These are phyloP conservation scores for Nothocercus julius DNA, from an alignment of 2,113 vertebrate species.

Conservation along the genomic window DNA sequence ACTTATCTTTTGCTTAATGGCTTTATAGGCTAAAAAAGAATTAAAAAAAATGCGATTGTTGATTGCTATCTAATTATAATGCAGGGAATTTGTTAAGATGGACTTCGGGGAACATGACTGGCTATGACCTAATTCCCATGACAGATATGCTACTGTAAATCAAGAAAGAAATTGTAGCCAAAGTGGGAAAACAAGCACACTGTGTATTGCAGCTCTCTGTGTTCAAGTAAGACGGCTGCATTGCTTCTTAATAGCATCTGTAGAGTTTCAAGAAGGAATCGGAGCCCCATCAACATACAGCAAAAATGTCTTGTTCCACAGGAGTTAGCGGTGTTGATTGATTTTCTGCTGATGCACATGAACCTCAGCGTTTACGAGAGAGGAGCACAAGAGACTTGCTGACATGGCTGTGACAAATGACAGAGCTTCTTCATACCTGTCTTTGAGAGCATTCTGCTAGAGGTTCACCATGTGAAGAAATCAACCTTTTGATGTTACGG, in stretches of 20 bases:
- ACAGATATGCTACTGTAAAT: background rate
- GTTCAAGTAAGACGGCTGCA: background rate
- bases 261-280: background rate
- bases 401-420: background rate
- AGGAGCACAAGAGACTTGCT: background rate
- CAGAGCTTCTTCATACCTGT: background rate
- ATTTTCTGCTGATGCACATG: background rate
- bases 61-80: constrained; percentile 6
- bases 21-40: constrained; percentile 2
- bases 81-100: constrained; percentile 37
- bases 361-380: background rate
- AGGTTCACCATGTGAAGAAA: background rate
- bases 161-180: background rate
- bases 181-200: background rate
- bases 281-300: background rate
- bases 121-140: constrained; percentile 28
- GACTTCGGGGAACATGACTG: background rate
- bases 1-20: background rate
- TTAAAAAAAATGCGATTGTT: background rate
- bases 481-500: background rate
- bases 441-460: background rate
- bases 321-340: background rate
- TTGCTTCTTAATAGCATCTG: background rate
- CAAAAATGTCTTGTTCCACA: background rate
- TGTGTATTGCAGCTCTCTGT: background rate